Percentiles rank a stretch among this genome's conserved stretches.
Conservation (phyloP, 2,113 vertebrate genomes). For the Actenoides lindsayi region DNA sequence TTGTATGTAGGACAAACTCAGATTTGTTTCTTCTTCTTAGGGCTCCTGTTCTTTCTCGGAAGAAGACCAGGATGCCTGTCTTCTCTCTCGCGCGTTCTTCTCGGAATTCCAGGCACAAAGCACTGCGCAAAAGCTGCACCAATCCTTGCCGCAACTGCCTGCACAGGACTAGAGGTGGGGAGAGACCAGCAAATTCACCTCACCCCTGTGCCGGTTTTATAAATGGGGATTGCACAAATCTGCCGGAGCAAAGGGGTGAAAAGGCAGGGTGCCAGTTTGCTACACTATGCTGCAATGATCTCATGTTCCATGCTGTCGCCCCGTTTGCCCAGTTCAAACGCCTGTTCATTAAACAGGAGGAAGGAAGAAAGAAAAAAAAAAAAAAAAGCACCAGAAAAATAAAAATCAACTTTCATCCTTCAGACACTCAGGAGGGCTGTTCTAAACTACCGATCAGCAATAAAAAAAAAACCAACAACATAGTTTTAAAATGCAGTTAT, state of each 20-base stretch:
- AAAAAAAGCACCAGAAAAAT: background rate
- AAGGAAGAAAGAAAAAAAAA: background rate
- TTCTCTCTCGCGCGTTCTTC: constrained; percentile 69
- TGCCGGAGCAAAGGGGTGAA: constrained; percentile 78
- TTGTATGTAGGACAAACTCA: constrained; percentile 73
- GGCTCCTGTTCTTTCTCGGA: constrained; percentile 70
- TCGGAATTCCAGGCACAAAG: constrained; percentile 82
- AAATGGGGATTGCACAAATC: constrained; percentile 75
- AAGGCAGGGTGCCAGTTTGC: constrained; percentile 85
- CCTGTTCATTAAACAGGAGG: constrained; percentile 71
- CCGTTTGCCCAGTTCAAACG: constrained; percentile 75
- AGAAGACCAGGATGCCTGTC: constrained; percentile 67
- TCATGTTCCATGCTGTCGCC: constrained; percentile 74
- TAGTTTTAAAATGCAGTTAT: constrained; percentile 67
- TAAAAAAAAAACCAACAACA: constrained; percentile 15
- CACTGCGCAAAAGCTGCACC: constrained; percentile 79
- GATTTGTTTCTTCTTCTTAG: constrained; percentile 67
- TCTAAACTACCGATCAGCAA: constrained; percentile 27
- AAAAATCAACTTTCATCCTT: constrained; percentile 68
- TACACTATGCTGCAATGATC: constrained; percentile 83
- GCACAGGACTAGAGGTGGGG: constrained; percentile 72
- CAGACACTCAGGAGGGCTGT: constrained; percentile 31
- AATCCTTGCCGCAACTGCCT: constrained; percentile 76
- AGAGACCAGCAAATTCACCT: constrained; percentile 79
- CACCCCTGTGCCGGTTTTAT: constrained; percentile 68